phyloP scores from a whole-genome alignment of 2,113 vertebrate genomes.

The Sciurus niger region DNA sequence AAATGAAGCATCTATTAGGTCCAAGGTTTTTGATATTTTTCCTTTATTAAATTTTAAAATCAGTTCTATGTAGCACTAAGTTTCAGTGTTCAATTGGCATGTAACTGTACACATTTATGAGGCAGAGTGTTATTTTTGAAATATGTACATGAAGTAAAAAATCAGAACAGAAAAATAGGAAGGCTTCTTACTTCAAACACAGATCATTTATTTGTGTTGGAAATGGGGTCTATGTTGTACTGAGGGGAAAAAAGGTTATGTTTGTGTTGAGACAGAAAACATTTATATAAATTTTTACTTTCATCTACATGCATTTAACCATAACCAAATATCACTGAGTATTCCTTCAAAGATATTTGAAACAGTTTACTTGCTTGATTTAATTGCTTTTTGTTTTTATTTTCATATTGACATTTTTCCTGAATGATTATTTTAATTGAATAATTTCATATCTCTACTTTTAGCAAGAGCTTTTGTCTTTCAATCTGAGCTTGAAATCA shows the following conservation, averaged over 20 bases:
- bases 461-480: conserved; percentile 91
- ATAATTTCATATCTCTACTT: conserved; percentile 94
- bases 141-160: no score
- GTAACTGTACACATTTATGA: background rate
- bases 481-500: conserved; percentile 93
- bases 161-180: background rate
- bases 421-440: conserved; percentile 89
- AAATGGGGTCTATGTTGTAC: conserved; percentile 30
- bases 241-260: background rate
- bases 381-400: conserved; percentile 93
- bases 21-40: background rate
- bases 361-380: conserved; percentile 70
- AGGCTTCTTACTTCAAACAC: background rate
- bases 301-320: conserved; percentile 28
- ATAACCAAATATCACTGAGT: background rate
- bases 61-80: background rate
- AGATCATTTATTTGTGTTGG: background rate
- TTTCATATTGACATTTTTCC: conserved; percentile 93
- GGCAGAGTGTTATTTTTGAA: background rate
- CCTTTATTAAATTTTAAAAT: background rate
- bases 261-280: background rate
- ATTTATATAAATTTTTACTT: background rate
- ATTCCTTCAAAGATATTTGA: background rate
- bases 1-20: background rate
- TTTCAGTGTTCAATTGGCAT: background rate